Conservation (phyloP, 2,797 vertebrate species). For the Choloepus didactylus region DNA sequence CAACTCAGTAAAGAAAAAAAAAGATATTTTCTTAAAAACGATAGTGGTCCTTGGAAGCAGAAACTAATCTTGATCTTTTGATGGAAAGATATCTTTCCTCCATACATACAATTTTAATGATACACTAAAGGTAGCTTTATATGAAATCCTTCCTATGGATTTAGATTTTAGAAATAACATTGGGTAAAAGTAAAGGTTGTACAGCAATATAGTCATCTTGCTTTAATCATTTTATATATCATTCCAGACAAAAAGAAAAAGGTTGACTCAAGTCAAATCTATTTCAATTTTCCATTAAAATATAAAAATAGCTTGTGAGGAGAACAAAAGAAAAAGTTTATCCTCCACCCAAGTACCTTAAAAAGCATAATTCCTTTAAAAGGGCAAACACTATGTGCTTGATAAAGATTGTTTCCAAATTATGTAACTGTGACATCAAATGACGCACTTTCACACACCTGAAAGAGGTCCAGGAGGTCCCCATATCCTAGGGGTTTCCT, state of each 20-base stretch:
- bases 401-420: slow-evolving; percentile 37
- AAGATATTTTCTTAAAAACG: slow-evolving; percentile 15
- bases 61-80: slow-evolving; percentile 45
- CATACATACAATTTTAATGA: slow-evolving; percentile 38
- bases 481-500: slow-evolving; percentile 77
- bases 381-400: slow-evolving; percentile 23
- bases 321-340: neutral
- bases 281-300: slow-evolving; percentile 42
- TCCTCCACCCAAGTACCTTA: slow-evolving; percentile 31
- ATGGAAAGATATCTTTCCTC: neutral
- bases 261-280: slow-evolving; percentile 20
- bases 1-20: slow-evolving; percentile 2
- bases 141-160: neutral
- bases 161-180: slow-evolving; percentile 21
- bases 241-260: slow-evolving; percentile 6
- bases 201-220: slow-evolving; percentile 1
- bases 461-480: slow-evolving; percentile 74
- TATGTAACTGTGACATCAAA: slow-evolving; percentile 55
- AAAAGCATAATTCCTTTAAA: slow-evolving; percentile 22
- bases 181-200: slow-evolving; percentile 20
- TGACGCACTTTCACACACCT: slow-evolving; percentile 76
- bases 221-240: slow-evolving; percentile 48
- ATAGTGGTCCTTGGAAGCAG: neutral
- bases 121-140: neutral
- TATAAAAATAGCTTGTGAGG: neutral